Evolutionary conservation across 1,140 invertebrate species (phyloP), one percentile per base, ranked within the genome.

Genomic region (Drosophila lini): DNA sequence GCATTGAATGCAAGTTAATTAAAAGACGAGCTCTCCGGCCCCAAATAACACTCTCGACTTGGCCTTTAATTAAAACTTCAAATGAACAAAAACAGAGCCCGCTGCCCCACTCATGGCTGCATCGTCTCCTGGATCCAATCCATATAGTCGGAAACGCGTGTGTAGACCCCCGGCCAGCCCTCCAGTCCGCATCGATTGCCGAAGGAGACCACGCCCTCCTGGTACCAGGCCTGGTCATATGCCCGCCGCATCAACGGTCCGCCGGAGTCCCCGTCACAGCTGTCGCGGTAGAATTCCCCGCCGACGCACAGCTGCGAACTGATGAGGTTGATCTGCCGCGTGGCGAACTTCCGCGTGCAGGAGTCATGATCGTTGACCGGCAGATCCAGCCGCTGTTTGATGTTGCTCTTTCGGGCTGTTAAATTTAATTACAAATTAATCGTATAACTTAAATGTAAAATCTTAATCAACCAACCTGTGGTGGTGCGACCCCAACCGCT

Each of bases 91-190:
- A 74, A 64, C 52, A 53, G 73, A 44, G 60, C 22, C 44, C 31
- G 22, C 40, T 16, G 3, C 32, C 34, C n/a, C 28, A n/a, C 59
- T 70, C 57, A 83, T 7, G 92, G 77, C 34, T 73, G 74, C 41
- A 96, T 91, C 6, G 92, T 95, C 19, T 93, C 78, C 58, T 94
- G 81, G 60, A 97, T 96, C 96, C 96, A 97, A n/a, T 95, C 93
- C 0, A 95, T 88, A 62, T 95, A 97, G 25, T 94, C 92, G 0
- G 93, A 81, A 1, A 97, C 95, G 58, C 94, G 93, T 0, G 96
- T 97, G 78, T 97, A 97, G n/a, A 97, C 94, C 1, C 96, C 96
- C 0, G 96, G 96, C 94, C 95, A 95, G 2, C 94, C 94, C 16
- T 92, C 82, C 34, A 94, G 94, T 0, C 96, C 96, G 71, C 96